These are phyloP conservation scores for Micrastur ruficollis DNA, from an alignment of 2,797 vertebrate genomes.

Conservation along the genomic window DNA sequence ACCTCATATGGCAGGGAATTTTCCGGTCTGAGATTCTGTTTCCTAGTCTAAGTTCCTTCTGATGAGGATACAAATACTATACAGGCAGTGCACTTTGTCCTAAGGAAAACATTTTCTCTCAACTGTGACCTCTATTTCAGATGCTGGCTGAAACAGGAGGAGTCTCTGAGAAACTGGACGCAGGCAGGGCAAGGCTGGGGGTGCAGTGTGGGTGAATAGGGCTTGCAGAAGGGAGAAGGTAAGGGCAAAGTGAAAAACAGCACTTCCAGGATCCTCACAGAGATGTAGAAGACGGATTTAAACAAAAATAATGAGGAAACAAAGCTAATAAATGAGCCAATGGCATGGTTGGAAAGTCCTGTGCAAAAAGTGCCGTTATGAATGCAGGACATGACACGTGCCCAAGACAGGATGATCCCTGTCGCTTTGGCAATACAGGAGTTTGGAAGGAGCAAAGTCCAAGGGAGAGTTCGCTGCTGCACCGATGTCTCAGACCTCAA, in stretches of 20 bases:
- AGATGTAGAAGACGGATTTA: neutral
- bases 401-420: neutral
- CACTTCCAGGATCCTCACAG: neutral
- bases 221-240: neutral
- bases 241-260: neutral
- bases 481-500: neutral
- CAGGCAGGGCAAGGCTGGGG: neutral
- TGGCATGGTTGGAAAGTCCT: neutral
- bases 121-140: neutral
- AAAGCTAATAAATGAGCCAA: neutral
- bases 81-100: neutral
- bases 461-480: neutral
- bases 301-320: neutral
- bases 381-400: neutral
- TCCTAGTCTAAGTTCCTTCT: neutral
- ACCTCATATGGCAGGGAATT: neutral
- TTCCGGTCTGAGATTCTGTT: neutral
- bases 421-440: rapidly evolving
- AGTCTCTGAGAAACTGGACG: neutral
- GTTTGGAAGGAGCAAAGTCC: neutral
- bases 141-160: neutral
- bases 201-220: neutral
- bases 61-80: neutral
- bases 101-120: neutral
- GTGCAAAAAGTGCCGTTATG: neutral